Conservation (phyloP, 2,797 vertebrate genomes). For the Gymnothorax reevesii region DNA sequence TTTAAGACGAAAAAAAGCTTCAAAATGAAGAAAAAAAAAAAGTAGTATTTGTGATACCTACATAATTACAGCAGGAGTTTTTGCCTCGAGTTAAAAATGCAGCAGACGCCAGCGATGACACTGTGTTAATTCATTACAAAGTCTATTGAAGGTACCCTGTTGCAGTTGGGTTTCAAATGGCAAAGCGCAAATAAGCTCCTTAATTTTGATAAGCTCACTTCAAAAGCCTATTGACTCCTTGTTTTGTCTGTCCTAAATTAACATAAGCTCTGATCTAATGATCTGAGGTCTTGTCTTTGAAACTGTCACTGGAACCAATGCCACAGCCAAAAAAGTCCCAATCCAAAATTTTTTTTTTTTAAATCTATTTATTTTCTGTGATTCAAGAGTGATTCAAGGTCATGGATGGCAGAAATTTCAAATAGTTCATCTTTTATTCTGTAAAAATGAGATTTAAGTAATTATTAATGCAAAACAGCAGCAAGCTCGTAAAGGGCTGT, state of each 20-base stretch:
- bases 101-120: neutral
- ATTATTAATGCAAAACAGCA: conserved; percentile 14
- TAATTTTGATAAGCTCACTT: neutral
- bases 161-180: neutral
- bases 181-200: neutral
- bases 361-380: neutral
- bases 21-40: neutral
- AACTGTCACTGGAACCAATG: neutral
- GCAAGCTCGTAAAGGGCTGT: neutral
- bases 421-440: neutral
- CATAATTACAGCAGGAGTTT: too few relatives aligned
- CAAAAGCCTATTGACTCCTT: neutral
- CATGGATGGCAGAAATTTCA: neutral
- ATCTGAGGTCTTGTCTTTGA: neutral
- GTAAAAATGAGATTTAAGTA: neutral
- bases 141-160: neutral
- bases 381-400: neutral
- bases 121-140: neutral
- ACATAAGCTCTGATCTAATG: conserved; percentile 1
- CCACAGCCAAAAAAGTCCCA: neutral
- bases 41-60: neutral
- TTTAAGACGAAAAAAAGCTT: neutral
- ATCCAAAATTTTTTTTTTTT: neutral
- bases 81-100: neutral
- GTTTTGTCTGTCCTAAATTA: neutral